phyloP scores from a whole-genome alignment of 2,888 invertebrate genomes.

The Tetramorium bicarinatum region DNA sequence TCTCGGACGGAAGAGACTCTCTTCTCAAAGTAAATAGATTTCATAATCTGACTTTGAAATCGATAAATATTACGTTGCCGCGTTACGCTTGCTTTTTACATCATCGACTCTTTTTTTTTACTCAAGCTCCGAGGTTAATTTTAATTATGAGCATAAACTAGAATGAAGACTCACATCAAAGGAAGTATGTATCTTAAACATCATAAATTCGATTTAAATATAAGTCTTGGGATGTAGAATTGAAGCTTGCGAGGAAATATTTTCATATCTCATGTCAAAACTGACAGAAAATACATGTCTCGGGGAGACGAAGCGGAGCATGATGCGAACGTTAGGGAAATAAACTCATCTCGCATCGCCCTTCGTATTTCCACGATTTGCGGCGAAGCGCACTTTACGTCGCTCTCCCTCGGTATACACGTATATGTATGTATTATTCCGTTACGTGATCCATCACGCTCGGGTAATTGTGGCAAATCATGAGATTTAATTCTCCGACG shows the following conservation, averaged over 20 bases:
- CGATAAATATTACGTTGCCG: constrained; percentile 1
- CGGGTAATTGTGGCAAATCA: constrained; percentile 20
- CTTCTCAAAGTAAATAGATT: constrained; percentile 23
- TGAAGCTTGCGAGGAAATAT: constrained; percentile 14
- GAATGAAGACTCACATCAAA: not conserved
- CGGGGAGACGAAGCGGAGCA: not conserved
- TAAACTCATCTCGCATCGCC: constrained; percentile 26
- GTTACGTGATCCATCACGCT: constrained; percentile 20
- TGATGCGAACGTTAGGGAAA: constrained; percentile 10
- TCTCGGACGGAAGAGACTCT: not conserved
- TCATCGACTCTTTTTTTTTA: not conserved
- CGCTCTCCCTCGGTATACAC: not conserved
- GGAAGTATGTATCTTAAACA: not conserved
- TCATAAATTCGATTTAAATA: not conserved
- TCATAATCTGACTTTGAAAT: constrained; percentile 2
- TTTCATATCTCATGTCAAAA: not conserved
- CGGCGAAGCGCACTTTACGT: constrained; percentile 6
- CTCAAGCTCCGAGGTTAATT: not conserved
- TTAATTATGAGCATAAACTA: not conserved
- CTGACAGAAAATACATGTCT: constrained; percentile 4
- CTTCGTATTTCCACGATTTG: constrained; percentile 19
- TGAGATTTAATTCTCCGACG: constrained; percentile 31
- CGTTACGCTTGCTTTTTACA: not conserved
- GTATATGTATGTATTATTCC: not conserved
- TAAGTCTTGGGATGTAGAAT: not conserved